Conservation (phyloP, 2,888 invertebrate genomes). For the Ormyrus rosae region DNA sequence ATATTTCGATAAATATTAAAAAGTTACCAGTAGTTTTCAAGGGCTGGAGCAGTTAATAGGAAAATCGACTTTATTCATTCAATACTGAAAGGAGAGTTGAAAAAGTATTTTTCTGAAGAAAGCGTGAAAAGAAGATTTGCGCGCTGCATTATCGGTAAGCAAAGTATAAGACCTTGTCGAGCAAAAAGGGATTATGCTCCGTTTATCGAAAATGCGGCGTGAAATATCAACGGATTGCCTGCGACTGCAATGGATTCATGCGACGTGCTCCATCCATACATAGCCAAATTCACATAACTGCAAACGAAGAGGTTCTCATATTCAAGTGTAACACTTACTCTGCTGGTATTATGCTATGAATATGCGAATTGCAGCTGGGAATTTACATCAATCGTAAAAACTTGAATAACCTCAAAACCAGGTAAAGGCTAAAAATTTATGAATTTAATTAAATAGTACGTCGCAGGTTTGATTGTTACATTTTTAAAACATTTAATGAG, state of each 20-base stretch:
- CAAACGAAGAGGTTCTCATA: constrained; percentile 45
- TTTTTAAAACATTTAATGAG: neutral
- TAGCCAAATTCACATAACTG: too few relatives aligned
- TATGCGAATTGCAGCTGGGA: constrained; percentile 47
- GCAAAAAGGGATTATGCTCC: constrained; percentile 56
- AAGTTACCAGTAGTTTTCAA: too few relatives aligned
- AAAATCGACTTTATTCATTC: too few relatives aligned
- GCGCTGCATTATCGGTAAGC: constrained; percentile 52
- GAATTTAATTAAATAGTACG: neutral
- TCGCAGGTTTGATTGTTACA: neutral
- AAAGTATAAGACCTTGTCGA: constrained; percentile 55
- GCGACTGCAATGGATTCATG: too few relatives aligned
- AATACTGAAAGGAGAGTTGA: too few relatives aligned
- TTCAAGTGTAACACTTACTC: constrained; percentile 49
- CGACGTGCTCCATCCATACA: too few relatives aligned
- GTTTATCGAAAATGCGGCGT: constrained; percentile 50
- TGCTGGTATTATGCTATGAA: constrained; percentile 55
- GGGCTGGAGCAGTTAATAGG: too few relatives aligned
- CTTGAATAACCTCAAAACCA: neutral
- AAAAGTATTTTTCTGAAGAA: too few relatives aligned
- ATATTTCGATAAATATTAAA: too few relatives aligned
- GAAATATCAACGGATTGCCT: neutral
- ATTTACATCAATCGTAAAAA: constrained; percentile 17
- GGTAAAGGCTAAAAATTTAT: constrained; percentile 13
- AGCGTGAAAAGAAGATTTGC: neutral